Percentiles rank a stretch among this genome's conserved stretches.
phyloP scores from a whole-genome alignment of 2,797 vertebrate genomes.

The Silurus aristotelis region DNA sequence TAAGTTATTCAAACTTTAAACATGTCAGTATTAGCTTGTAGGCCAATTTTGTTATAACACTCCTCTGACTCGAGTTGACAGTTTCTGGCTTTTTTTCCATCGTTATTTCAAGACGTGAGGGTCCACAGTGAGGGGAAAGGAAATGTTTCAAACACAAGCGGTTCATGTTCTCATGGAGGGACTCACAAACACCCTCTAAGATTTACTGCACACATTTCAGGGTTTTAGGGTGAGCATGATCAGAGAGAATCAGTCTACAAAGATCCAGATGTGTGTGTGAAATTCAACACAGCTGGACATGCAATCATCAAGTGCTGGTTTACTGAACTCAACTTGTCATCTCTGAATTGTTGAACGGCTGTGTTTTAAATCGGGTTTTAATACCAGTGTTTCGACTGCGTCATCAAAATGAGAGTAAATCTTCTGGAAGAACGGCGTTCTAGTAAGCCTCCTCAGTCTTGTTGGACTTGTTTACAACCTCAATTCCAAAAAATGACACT shows the following conservation, averaged over 20 bases:
- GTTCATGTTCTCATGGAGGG: not conserved
- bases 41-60: not conserved
- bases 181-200: not conserved
- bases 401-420: not conserved
- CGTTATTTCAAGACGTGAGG: not conserved
- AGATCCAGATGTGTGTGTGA: conserved; percentile 27
- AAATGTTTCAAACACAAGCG: conserved; percentile 4
- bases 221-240: not conserved
- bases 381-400: not conserved
- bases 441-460: not conserved
- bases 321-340: not conserved
- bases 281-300: conserved; percentile 20
- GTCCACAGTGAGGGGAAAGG: not conserved
- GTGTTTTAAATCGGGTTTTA: not conserved
- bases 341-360: not conserved
- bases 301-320: not conserved
- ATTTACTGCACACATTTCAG: conserved; percentile 9
- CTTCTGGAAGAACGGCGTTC: not conserved
- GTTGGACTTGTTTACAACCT: not conserved
- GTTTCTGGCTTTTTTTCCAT: not conserved
- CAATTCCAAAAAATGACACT: too few species aligned
- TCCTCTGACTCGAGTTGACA: not conserved
- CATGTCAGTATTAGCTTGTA: not conserved
- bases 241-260: not conserved
- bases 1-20: not conserved